Percentiles rank a stretch among this genome's conserved stretches.
Evolutionary conservation across 2,113 vertebrate species (phyloP).

Genomic region (Rhinoptilus africanus): DNA sequence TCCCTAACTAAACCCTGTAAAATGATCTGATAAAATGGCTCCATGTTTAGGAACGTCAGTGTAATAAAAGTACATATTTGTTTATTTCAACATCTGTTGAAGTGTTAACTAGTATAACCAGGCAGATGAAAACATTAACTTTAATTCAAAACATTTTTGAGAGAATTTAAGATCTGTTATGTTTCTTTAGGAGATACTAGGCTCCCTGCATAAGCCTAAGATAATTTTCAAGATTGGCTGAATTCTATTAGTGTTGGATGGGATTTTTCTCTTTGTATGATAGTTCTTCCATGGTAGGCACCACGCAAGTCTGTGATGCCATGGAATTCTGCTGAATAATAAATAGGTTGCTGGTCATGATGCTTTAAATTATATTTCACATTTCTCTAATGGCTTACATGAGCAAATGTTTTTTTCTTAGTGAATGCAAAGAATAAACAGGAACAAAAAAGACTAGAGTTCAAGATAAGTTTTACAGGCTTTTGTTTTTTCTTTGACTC

Average conservation of each 20-base stretch:
- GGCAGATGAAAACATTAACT: not conserved
- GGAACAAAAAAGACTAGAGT: not conserved
- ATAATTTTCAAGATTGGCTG: not conserved
- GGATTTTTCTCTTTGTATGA: not conserved
- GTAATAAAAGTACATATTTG: not conserved
- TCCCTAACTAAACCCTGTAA: not conserved
- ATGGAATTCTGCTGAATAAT: not conserved
- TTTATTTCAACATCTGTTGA: not conserved
- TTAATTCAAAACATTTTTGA: not conserved
- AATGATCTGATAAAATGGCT: not conserved
- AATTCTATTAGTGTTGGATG: not conserved
- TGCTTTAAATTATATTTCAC: not conserved
- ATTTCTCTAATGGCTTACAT: not conserved
- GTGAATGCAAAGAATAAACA: not conserved
- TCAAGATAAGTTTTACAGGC: not conserved
- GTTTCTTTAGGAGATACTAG: not conserved
- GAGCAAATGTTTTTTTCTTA: not conserved
- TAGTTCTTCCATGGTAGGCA: not conserved
- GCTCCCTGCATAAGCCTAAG: not conserved
- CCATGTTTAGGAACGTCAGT: not conserved
- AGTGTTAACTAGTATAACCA: not conserved
- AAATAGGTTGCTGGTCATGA: not conserved
- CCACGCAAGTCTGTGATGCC: not conserved
- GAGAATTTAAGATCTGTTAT: not conserved
- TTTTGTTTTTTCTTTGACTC: not conserved